A percentile compares a stretch with the other conserved stretches of the same genome.
Conservation (phyloP, 2,888 invertebrate genomes). For the Tipula confusa region DNA sequence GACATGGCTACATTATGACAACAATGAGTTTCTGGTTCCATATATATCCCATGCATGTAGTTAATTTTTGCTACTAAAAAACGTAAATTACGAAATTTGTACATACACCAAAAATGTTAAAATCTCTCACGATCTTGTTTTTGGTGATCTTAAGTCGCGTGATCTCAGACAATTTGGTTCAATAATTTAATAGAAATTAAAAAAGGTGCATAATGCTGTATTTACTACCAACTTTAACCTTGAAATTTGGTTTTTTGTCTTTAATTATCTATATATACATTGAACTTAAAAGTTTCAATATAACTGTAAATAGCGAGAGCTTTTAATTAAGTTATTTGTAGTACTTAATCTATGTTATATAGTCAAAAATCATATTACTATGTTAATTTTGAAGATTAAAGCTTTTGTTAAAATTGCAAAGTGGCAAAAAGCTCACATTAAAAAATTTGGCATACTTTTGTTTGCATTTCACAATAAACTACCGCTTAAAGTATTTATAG, state of each 20-base stretch:
- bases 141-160: background rate
- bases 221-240: background rate
- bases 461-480: no score
- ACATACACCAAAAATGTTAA: background rate
- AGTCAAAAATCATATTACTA: no score
- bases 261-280: no score
- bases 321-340: no score
- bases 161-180: slow-evolving; percentile 12
- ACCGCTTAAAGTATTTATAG: no score
- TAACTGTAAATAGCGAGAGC: no score
- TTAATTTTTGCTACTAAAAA: background rate
- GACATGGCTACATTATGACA: background rate
- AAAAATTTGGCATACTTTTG: no score
- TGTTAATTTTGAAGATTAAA: no score
- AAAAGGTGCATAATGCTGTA: background rate
- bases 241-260: background rate
- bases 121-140: background rate
- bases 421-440: no score
- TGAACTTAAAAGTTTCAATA: no score
- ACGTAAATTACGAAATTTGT: background rate
- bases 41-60: background rate
- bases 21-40: background rate
- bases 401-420: no score
- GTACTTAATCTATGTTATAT: no score
- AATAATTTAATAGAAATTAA: background rate